Base-by-base conservation (phyloP, 2,797 vertebrate species). In the Peromyscus aztecus region DNA sequence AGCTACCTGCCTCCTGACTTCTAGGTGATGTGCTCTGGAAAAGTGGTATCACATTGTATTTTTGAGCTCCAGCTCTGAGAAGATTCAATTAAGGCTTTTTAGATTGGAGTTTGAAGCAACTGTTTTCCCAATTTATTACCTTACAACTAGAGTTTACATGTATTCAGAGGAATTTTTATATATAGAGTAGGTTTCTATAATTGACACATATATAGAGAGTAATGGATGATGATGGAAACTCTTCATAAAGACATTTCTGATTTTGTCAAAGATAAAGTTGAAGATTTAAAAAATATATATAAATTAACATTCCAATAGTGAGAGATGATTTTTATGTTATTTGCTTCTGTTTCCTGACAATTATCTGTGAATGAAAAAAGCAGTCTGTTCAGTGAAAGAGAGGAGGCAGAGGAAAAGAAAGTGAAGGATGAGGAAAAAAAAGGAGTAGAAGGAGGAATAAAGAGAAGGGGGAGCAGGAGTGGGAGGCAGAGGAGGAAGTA, bases 191-290 rank as follows among this genome's bases (percentile, higher is more conserved):
- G 11, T 8, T 21, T 90, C 49, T 84, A 12, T 57, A n/a, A 24
- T 76, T 95, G 63, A 43, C 43, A 46, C 23, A 34, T 10, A 49
- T 24, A n/a, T 19, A 17, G 46, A 65, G 49, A 94, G 61, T 29
- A 55, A 34, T 4, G 9, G 11, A 4, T 29, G 52, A 37, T 63
- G 29, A 11, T n/a, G 46, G 37, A 24, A 24, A 59, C 0, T 57
- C 24, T 52, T 31, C 19, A 80, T 7, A 17, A 29, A 2, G 2
- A 0, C 61, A 27, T 81, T 71, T 17, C 52, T 37, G 3, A 88
- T 95, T 87, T 31, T n/a, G 63, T 94, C 23, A 88, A 73, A 24
- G 65, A n/a, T 94, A 57, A 75, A 83, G 29, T 27, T 67, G 46
- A 80, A 43, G 71, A 43, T 73, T 57, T 95, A 0, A 59, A 37